These are phyloP conservation scores for Bhutanitis thaidina DNA, from an alignment of 2,888 invertebrate species.

Conservation along the genomic window DNA sequence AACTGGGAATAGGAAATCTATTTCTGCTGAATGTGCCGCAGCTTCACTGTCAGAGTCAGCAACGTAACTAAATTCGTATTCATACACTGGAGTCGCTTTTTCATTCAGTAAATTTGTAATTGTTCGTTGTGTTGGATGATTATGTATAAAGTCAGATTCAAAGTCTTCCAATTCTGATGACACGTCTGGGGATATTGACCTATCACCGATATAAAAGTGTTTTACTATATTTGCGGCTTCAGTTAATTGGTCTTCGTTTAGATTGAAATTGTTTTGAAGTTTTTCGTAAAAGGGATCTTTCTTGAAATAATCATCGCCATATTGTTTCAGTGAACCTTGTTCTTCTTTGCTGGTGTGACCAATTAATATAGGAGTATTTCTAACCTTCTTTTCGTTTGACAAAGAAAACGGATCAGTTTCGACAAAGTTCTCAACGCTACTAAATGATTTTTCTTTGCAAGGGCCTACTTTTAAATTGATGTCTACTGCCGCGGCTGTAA, in stretches of 20 bases:
- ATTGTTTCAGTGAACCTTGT: slow-evolving; percentile 27
- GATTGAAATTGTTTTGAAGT: slow-evolving; percentile 50
- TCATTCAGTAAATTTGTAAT: slow-evolving; percentile 49
- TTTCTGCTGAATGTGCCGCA: slow-evolving; percentile 52
- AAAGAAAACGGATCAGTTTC: slow-evolving; percentile 54
- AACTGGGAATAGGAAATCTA: slow-evolving; percentile 53
- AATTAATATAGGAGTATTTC: slow-evolving; percentile 56
- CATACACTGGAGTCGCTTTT: slow-evolving; percentile 52
- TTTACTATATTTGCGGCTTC: slow-evolving; percentile 44
- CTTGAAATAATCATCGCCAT: slow-evolving; percentile 43
- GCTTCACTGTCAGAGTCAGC: slow-evolving; percentile 37
- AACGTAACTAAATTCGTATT: slow-evolving; percentile 59
- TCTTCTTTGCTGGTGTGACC: slow-evolving; percentile 57
- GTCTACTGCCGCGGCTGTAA: slow-evolving; percentile 50
- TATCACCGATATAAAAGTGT: slow-evolving; percentile 66
- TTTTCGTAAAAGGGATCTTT: slow-evolving; percentile 53
- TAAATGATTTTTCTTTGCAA: slow-evolving; percentile 63
- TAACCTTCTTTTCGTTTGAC: slow-evolving; percentile 52
- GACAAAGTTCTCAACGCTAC: slow-evolving; percentile 59
- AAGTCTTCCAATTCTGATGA: slow-evolving; percentile 45
- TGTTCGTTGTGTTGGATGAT: slow-evolving; percentile 58
- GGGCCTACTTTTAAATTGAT: slow-evolving; percentile 50
- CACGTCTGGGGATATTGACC: slow-evolving; percentile 39
- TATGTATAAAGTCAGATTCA: slow-evolving; percentile 57
- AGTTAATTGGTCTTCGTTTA: slow-evolving; percentile 42